Base-by-base conservation (phyloP, 2,113 vertebrate genomes). In the Scortum barcoo region DNA sequence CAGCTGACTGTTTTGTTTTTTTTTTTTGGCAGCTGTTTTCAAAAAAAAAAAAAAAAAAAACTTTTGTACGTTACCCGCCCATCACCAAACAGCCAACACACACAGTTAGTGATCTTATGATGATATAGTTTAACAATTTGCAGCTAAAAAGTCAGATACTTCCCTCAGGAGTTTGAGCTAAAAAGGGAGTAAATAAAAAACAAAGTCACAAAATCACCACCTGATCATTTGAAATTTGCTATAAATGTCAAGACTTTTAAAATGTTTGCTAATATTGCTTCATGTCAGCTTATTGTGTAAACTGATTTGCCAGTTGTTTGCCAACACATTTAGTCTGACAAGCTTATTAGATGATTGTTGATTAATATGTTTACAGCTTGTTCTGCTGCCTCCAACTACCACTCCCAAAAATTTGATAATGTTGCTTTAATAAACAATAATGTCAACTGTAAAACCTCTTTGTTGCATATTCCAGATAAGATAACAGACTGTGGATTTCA, bases 1-100 rank as follows among this genome's bases (percentile, higher is more conserved):
- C 26, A 16, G 14, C 16, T 24, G 2, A 36, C 33, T 36, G 22
- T 17, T 26, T 46, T 48, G 54, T 5, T 26, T 36, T 9, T 36
- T 36, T 36, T n/a, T n/a, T n/a, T n/a, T n/a, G n/a, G 36, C 44
- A 76, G 46, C n/a, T 61, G 24, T 44, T 68, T 20, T 54, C 44
- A 46, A 46, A 24, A 22, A 17, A n/a, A n/a, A n/a, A n/a, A n/a
- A n/a, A n/a, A n/a, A n/a, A n/a, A n/a, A n/a, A 17, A 51, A n/a
- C 2, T 9, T 22, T 2, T 51, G 54, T 5, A 9, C 1, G 4
- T 8, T n/a, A 46, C 24, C 19, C 48, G 38, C 5, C 40, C 7
- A 50, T 5, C 42, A 50, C 30, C 44, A 60, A 38, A 60, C 10
- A 36, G 33, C 33, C 3, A 6, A 36, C 33, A 36, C 3, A 36